A percentile compares a stretch with the other conserved stretches of the same genome.
phyloP scores from a whole-genome alignment of 2,113 vertebrate genomes.

The Brachypteracias leptosomus region DNA sequence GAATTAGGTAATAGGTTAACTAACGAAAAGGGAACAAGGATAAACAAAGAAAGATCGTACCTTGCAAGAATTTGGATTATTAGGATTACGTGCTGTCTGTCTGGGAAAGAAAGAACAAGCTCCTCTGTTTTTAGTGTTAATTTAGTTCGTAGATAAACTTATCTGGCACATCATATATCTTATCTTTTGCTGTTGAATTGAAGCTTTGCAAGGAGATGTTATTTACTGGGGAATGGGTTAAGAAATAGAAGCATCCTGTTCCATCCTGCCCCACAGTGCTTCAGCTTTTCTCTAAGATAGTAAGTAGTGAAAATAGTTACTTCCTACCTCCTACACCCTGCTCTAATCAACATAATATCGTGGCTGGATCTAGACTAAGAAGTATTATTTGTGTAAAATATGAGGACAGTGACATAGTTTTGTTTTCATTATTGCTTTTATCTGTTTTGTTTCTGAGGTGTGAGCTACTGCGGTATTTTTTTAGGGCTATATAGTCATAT shows the following conservation, averaged over 20 bases:
- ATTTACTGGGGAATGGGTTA: neutral
- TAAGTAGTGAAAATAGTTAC: neutral
- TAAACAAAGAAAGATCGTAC: conserved; percentile 11
- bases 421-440: neutral
- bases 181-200: neutral
- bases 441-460: neutral
- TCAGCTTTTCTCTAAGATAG: neutral
- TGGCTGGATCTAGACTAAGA: neutral
- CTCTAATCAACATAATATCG: neutral
- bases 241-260: conserved; percentile 1
- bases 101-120: neutral
- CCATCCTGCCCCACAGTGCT: neutral
- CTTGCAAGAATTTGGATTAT: conserved; percentile 8
- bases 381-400: neutral
- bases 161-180: no score
- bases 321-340: neutral
- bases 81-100: neutral
- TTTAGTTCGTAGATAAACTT: conserved; percentile 27
- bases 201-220: neutral
- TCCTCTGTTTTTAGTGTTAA: neutral
- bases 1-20: conserved; percentile 38
- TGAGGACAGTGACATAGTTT: neutral
- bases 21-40: conserved; percentile 8
- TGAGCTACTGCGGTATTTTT: neutral
- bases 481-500: neutral